phyloP scores from a whole-genome alignment of 2,113 vertebrate genomes.

The Neolamprologus caudopunctatus region DNA sequence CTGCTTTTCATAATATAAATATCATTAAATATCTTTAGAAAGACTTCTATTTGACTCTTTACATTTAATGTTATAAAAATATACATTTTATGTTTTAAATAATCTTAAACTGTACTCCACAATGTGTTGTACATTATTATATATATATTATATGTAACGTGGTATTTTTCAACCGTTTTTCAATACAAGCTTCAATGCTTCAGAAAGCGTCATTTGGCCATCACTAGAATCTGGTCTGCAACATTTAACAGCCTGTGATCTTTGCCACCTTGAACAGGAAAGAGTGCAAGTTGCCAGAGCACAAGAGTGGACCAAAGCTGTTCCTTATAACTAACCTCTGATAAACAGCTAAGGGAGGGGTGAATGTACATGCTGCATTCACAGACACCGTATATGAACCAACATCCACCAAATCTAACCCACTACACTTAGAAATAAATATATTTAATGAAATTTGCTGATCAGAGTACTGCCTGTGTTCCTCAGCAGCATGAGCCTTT shows the following conservation, averaged over 20 bases:
- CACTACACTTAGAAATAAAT: neutral
- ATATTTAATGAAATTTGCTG: neutral
- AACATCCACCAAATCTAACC: neutral
- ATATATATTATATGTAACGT: too few relatives aligned
- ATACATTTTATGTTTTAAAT: too few relatives aligned
- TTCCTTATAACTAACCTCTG: neutral
- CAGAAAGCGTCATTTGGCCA: too few relatives aligned
- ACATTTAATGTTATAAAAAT: too few relatives aligned
- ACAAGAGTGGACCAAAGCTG: neutral
- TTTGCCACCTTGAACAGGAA: neutral
- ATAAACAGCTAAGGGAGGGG: neutral
- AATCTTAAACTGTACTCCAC: too few relatives aligned
- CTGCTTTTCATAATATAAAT: too few relatives aligned
- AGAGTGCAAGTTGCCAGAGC: neutral
- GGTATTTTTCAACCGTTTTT: too few relatives aligned
- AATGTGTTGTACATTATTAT: too few relatives aligned
- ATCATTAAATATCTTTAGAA: too few relatives aligned
- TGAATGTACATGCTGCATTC: neutral
- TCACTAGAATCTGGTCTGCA: neutral
- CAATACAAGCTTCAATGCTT: too few relatives aligned
- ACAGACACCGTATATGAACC: neutral
- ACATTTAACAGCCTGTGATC: neutral
- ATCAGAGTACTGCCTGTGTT: neutral
- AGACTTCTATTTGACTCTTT: too few relatives aligned
- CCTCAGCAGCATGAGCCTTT: neutral